Conservation (phyloP, 2,113 vertebrate species). For the Lipophrys pholis region DNA sequence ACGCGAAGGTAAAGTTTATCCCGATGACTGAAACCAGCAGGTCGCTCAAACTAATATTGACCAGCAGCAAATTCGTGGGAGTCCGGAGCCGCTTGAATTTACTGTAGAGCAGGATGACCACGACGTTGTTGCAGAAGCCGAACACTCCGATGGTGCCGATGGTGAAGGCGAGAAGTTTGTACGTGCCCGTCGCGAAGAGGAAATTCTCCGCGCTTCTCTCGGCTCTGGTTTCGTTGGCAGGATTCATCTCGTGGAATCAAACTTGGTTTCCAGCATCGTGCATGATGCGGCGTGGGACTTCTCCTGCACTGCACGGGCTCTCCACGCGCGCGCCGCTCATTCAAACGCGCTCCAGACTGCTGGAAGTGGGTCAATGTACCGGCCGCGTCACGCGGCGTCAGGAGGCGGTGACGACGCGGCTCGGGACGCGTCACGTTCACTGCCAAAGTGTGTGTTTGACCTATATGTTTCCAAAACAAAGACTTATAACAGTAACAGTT, state of each 20-base stretch:
- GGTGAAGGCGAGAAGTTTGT: constrained; percentile 88
- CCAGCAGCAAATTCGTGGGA: constrained; percentile 87
- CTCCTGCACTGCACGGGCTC: neutral
- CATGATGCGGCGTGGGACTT: neutral
- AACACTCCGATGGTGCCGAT: constrained; percentile 87
- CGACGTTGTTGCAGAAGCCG: constrained; percentile 88
- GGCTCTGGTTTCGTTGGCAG: constrained; percentile 70
- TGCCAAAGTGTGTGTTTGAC: neutral
- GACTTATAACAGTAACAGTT: neutral
- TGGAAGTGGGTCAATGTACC: constrained; percentile 65
- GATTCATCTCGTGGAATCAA: constrained; percentile 75
- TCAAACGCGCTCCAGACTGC: constrained; percentile 40
- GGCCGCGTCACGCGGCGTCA: neutral
- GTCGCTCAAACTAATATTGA: constrained; percentile 90
- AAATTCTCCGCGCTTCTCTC: constrained; percentile 63
- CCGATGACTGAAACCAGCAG: constrained; percentile 88
- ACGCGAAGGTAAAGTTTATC: constrained; percentile 87
- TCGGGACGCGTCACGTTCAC: too few species aligned
- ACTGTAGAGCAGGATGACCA: constrained; percentile 88
- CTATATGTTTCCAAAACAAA: neutral
- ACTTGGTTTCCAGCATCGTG: constrained; percentile 68
- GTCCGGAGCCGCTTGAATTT: constrained; percentile 88
- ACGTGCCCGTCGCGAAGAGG: constrained; percentile 85
- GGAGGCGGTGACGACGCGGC: too few species aligned
- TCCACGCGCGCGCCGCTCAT: constrained; percentile 46